phyloP scores from a whole-genome alignment of 35 echinoderm and acorn worm species.

The Stichopus chloronotus region DNA sequence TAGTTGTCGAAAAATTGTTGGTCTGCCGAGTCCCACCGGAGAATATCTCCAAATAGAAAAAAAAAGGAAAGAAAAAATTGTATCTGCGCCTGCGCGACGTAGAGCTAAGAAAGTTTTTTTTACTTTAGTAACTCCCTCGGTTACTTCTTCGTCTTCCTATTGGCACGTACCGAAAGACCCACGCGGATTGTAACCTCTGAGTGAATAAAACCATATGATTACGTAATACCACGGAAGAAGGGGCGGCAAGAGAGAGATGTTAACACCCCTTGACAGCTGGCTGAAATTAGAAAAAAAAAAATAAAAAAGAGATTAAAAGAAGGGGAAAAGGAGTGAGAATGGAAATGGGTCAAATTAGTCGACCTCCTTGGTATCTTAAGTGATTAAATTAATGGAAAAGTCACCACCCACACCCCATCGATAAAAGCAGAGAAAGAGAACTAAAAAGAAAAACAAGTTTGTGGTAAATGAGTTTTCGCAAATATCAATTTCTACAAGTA shows the following conservation, averaged over 20 bases:
- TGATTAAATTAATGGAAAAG: too few relatives aligned
- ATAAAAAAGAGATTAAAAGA: not conserved
- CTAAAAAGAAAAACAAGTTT: too few relatives aligned
- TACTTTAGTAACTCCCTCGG: not conserved
- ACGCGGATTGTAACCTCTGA: not conserved
- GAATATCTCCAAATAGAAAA: not conserved
- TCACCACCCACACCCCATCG: too few relatives aligned
- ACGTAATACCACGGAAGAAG: not conserved
- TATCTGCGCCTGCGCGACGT: not conserved
- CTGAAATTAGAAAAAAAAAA: not conserved
- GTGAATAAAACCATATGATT: not conserved
- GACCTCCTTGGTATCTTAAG: too few relatives aligned
- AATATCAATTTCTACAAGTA: too few relatives aligned
- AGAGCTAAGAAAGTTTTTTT: too few relatives aligned
- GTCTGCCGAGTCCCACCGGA: not conserved
- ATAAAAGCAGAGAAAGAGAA: too few relatives aligned
- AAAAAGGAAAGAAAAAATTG: not conserved
- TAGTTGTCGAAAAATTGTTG: constrained; percentile 2
- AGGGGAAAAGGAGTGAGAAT: too few relatives aligned
- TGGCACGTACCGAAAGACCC: not conserved
- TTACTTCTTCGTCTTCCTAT: not conserved
- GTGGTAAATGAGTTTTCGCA: too few relatives aligned
- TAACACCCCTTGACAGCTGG: not conserved
- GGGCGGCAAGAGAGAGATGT: not conserved
- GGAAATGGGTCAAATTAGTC: too few relatives aligned